Conservation (phyloP, 2,888 invertebrate genomes). For the Eilema griseolum region DNA sequence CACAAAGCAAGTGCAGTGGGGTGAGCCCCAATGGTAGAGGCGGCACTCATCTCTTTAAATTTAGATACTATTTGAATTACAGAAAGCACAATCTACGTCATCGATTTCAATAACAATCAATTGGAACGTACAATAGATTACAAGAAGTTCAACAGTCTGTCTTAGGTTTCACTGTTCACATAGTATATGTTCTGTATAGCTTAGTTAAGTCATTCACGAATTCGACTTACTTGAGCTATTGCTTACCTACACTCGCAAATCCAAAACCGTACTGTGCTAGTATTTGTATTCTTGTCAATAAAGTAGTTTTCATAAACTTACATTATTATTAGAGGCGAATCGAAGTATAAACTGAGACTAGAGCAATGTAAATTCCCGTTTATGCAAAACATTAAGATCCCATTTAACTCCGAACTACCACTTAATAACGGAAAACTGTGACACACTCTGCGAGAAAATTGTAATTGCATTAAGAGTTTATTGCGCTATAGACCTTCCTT, state of each 20-base stretch:
- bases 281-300: no score
- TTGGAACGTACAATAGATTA: slow-evolving; percentile 41
- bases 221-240: not conserved
- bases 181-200: no score
- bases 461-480: slow-evolving; percentile 53
- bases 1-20: slow-evolving; percentile 51
- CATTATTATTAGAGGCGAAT: slow-evolving; percentile 58
- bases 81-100: not conserved
- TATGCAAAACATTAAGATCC: slow-evolving; percentile 55
- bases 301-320: slow-evolving; percentile 54
- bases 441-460: slow-evolving; percentile 53
- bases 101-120: not conserved
- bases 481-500: slow-evolving; percentile 30
- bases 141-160: no score
- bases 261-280: no score
- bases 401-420: slow-evolving; percentile 51
- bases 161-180: no score
- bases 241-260: not conserved
- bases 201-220: not conserved
- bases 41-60: slow-evolving; percentile 70
- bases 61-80: slow-evolving; percentile 43
- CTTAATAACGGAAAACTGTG: slow-evolving; percentile 53
- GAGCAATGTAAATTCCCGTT: slow-evolving; percentile 55
- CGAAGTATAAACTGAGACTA: slow-evolving; percentile 48
- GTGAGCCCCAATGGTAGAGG: slow-evolving; percentile 65